Evolutionary conservation across 2,797 vertebrate species (phyloP).

Genomic region (Eulemur coronatus): DNA sequence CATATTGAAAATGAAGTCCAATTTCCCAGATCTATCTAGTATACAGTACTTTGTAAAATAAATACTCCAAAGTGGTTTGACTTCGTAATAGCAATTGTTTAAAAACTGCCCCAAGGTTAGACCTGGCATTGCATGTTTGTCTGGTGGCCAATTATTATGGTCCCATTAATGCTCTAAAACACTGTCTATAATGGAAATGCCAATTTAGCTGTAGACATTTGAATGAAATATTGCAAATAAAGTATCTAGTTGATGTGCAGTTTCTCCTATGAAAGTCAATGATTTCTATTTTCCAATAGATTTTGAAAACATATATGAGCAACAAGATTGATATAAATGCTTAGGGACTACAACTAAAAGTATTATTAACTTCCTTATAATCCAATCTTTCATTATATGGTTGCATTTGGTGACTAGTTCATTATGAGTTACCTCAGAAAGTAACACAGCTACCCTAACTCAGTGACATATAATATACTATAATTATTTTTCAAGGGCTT

Average conservation of each 20-base stretch:
- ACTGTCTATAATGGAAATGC: conserved; percentile 57
- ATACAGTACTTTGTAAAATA: conserved; percentile 68
- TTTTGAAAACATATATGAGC: conserved; percentile 48
- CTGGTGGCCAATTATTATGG: conserved; percentile 63
- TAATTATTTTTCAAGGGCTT: conserved; percentile 1
- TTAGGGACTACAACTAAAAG: conserved; percentile 36
- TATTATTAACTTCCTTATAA: conserved; percentile 17
- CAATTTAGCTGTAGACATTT: conserved; percentile 38
- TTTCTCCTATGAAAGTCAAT: conserved; percentile 42
- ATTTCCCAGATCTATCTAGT: conserved; percentile 56
- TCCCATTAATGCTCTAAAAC: conserved; percentile 73
- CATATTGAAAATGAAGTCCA: conserved; percentile 64
- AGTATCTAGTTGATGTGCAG: conserved; percentile 21
- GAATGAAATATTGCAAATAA: conserved; percentile 71
- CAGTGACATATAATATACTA: background rate
- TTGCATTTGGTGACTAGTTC: conserved; percentile 5
- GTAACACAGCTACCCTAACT: background rate
- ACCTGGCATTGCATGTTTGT: conserved; percentile 52
- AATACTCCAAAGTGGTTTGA: conserved; percentile 69
- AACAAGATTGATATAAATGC: conserved; percentile 35
- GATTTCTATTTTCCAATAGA: conserved; percentile 39
- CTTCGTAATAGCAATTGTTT: conserved; percentile 66
- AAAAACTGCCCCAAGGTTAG: conserved; percentile 52
- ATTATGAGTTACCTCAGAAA: conserved; percentile 25
- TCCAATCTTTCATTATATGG: conserved; percentile 7